These are phyloP conservation scores for Arvicanthis niloticus DNA, from an alignment of 2,113 vertebrate genomes.

Conservation along the genomic window DNA sequence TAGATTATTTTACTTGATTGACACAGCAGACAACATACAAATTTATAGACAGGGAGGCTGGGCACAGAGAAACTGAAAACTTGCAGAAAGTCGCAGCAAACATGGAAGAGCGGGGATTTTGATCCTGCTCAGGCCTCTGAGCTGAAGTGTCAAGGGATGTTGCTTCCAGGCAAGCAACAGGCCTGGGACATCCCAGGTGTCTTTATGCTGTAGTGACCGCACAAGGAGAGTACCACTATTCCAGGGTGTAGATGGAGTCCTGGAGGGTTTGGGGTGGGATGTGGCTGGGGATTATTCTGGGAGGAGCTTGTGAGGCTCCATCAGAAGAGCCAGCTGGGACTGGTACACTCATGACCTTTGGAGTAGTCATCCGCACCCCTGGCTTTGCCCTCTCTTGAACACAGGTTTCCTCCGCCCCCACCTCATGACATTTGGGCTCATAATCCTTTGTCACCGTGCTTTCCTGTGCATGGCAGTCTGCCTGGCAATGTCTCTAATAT, in stretches of 20 bases:
- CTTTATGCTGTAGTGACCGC: neutral
- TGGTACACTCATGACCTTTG: neutral
- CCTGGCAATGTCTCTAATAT: neutral
- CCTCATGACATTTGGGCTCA: neutral
- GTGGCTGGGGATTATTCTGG: neutral
- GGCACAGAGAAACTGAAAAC: neutral
- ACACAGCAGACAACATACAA: neutral
- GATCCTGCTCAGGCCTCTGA: neutral
- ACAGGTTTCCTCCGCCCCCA: neutral
- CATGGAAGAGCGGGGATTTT: neutral
- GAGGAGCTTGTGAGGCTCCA: neutral
- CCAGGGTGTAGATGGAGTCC: too few species aligned
- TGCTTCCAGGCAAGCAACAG: neutral
- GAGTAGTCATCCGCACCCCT: accelerated
- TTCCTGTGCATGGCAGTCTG: accelerated
- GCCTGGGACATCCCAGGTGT: neutral
- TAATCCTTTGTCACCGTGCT: neutral
- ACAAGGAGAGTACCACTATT: neutral
- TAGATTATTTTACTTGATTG: neutral
- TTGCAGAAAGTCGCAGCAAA: neutral
- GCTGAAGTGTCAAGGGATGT: accelerated
- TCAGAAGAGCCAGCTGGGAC: neutral
- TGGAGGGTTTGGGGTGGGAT: too few species aligned
- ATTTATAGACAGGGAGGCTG: constrained; percentile 6
- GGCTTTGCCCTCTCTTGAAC: neutral